Percentiles rank a stretch among this genome's conserved stretches.
Conservation (phyloP, 2,113 vertebrate species). For the Eptatretus burgeri region DNA sequence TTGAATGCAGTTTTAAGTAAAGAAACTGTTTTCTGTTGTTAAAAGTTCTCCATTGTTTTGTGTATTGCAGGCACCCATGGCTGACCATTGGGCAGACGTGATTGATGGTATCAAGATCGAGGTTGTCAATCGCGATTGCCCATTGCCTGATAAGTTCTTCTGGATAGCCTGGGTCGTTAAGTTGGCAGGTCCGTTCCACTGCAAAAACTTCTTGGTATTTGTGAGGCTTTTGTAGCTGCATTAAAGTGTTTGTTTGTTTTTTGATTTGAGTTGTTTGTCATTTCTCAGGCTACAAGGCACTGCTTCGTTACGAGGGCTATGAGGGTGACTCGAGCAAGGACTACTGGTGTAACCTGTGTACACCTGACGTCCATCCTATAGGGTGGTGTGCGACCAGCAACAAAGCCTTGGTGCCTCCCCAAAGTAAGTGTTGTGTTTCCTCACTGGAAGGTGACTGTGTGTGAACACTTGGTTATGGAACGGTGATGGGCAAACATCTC, state of each 20-base stretch:
- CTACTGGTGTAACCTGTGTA: conserved; percentile 72
- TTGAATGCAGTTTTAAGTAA: no score
- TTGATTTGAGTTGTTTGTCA: no score
- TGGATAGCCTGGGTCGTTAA: conserved; percentile 65
- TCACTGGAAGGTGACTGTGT: no score
- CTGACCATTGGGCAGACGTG: conserved; percentile 60
- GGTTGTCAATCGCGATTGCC: conserved; percentile 48
- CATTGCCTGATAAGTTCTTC: conserved; percentile 65
- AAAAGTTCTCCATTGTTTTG: no score
- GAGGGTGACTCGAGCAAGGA: conserved; percentile 39
- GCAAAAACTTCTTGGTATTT: not conserved
- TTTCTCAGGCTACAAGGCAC: conserved; percentile 46
- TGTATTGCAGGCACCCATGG: conserved; percentile 35
- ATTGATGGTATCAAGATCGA: conserved; percentile 57
- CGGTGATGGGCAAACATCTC: no score
- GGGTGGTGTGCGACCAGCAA: conserved; percentile 80
- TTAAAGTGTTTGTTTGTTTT: not conserved
- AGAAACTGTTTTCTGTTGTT: no score
- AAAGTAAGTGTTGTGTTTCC: conserved; percentile 24
- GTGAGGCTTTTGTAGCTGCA: not conserved
- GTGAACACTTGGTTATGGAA: no score
- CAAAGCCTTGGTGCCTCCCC: conserved; percentile 73
- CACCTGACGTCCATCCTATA: conserved; percentile 55
- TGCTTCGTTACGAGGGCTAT: conserved; percentile 63
- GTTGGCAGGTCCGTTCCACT: conserved; percentile 28